These are phyloP conservation scores for Junonia oenone DNA, from an alignment of 2,888 invertebrate genomes.

Conservation along the genomic window DNA sequence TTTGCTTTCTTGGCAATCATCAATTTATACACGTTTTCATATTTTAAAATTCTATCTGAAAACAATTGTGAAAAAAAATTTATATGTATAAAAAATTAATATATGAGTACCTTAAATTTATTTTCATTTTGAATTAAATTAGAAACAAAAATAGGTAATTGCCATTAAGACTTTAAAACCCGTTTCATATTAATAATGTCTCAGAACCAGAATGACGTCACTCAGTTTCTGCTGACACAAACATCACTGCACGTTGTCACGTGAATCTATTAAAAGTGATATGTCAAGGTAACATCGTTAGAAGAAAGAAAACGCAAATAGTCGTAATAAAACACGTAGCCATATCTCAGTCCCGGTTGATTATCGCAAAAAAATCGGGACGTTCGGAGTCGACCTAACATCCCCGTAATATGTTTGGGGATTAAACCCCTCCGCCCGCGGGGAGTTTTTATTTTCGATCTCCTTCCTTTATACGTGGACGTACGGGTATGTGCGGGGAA, in stretches of 20 bases:
- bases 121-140: too few species aligned
- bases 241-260: constrained; percentile 4
- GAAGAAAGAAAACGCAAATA: constrained; percentile 5
- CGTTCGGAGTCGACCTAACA: constrained; percentile 53
- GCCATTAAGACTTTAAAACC: too few species aligned
- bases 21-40: background rate
- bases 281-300: constrained; percentile 9
- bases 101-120: too few species aligned
- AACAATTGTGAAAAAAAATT: background rate
- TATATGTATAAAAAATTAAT: background rate
- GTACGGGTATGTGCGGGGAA: constrained; percentile 54
- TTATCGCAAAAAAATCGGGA: constrained; percentile 59
- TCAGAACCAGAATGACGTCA: background rate
- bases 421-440: constrained; percentile 49
- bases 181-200: background rate
- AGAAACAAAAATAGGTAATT: too few species aligned
- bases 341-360: constrained; percentile 39
- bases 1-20: constrained; percentile 32
- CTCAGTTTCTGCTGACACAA: background rate
- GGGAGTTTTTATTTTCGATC: constrained; percentile 74
- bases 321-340: constrained; percentile 23
- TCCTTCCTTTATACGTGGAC: constrained; percentile 57
- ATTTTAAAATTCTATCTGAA: background rate
- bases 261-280: constrained; percentile 8
- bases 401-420: constrained; percentile 71